Conservation (phyloP, 2,797 vertebrate genomes). For the Siniperca undulata region DNA sequence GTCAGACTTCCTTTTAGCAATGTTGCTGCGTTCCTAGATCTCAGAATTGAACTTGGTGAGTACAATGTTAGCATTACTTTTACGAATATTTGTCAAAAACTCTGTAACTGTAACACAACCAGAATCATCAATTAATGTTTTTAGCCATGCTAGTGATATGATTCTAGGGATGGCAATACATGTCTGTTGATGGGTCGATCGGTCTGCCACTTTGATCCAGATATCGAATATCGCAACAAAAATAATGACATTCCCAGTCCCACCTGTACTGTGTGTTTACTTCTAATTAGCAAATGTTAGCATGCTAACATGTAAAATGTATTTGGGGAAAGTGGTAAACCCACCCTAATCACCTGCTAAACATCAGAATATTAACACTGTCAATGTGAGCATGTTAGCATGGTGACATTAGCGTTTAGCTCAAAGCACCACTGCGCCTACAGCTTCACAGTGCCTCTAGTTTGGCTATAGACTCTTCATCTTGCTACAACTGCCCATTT, state of each 20-base stretch:
- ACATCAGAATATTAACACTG: not conserved
- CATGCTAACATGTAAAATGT: not conserved
- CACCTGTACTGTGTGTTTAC: not conserved
- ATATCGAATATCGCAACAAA: not conserved
- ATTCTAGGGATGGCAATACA: not conserved
- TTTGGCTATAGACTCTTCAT: not conserved
- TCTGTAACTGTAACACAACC: too few relatives aligned
- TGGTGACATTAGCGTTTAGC: constrained; percentile 6
- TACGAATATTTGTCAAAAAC: not conserved
- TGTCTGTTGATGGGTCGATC: not conserved
- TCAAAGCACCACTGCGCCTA: not conserved
- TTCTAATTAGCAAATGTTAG: not conserved
- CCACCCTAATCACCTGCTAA: not conserved
- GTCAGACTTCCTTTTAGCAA: not conserved
- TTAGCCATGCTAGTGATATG: not conserved
- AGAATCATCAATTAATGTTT: not conserved
- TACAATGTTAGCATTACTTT: not conserved
- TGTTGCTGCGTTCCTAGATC: not conserved
- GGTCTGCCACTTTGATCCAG: not conserved
- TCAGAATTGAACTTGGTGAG: not conserved
- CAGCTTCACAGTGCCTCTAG: not conserved
- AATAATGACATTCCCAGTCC: not conserved
- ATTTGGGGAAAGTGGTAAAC: not conserved
- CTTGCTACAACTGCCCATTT: not conserved
- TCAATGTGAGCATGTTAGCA: not conserved